Evolutionary conservation across 2,888 invertebrate genomes (phyloP).

Genomic region (Ophioninae sp.): DNA sequence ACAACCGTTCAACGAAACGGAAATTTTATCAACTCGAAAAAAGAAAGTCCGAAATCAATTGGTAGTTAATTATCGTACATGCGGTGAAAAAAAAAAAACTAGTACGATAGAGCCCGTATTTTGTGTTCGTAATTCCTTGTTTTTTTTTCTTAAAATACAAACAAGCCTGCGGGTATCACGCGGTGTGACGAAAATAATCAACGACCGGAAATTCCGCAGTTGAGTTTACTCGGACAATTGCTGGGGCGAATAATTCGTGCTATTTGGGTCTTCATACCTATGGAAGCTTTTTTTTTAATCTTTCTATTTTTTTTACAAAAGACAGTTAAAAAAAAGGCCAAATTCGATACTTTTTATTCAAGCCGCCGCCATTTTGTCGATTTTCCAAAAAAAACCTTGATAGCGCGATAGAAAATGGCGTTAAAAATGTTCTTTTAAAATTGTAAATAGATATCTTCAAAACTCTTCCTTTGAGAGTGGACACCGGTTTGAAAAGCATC

Average conservation of each 20-base stretch:
- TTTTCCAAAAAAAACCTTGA: too few species aligned
- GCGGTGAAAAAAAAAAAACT: slow-evolving; percentile 9
- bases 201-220: slow-evolving; percentile 53
- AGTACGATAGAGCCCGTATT: slow-evolving; percentile 41
- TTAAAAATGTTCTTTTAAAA: too few species aligned
- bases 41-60: slow-evolving; percentile 1
- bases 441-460: too few species aligned
- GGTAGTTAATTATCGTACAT: not conserved
- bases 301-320: too few species aligned
- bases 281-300: too few species aligned
- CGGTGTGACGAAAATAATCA: slow-evolving; percentile 43
- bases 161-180: slow-evolving; percentile 42
- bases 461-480: too few species aligned
- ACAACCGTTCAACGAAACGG: not conserved
- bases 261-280: slow-evolving; percentile 6
- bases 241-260: slow-evolving; percentile 41
- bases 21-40: not conserved
- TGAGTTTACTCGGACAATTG: slow-evolving; percentile 52
- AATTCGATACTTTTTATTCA: too few species aligned
- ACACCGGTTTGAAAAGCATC: too few species aligned
- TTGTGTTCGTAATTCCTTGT: not conserved
- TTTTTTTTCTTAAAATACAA: slow-evolving; percentile 1
- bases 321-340: too few species aligned
- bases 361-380: too few species aligned
- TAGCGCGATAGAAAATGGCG: too few species aligned